Percentiles rank a stretch among this genome's conserved stretches.
Conservation (phyloP, 2,797 vertebrate species). For the Gymnocypris eckloni region DNA sequence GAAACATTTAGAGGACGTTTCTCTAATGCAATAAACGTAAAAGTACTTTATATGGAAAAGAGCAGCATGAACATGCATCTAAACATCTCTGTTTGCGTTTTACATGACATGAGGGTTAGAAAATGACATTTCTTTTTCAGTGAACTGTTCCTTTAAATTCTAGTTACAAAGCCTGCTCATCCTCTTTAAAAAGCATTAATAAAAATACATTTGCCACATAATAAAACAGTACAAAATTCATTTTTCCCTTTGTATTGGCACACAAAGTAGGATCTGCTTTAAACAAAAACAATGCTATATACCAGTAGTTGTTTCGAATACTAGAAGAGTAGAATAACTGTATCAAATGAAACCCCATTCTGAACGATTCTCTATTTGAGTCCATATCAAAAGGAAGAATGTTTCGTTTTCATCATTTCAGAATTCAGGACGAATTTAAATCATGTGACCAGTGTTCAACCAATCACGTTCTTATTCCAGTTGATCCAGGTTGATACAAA, state of each 20-base stretch:
- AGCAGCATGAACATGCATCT: slow-evolving; percentile 13
- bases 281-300: slow-evolving; percentile 59
- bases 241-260: slow-evolving; percentile 69
- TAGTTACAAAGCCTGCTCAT: slow-evolving; percentile 40
- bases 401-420: slow-evolving; percentile 12
- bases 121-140: neutral
- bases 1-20: neutral
- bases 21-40: slow-evolving; percentile 20
- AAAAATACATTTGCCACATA: slow-evolving; percentile 77
- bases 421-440: neutral
- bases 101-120: neutral
- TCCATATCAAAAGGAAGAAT: slow-evolving; percentile 41
- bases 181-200: slow-evolving; percentile 67
- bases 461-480: slow-evolving; percentile 64
- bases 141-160: slow-evolving; percentile 33
- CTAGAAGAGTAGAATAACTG: slow-evolving; percentile 44
- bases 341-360: slow-evolving; percentile 33
- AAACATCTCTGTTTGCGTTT: neutral
- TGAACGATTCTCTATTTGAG: neutral
- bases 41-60: neutral
- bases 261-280: slow-evolving; percentile 64
- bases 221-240: slow-evolving; percentile 70
- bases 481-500: slow-evolving; percentile 64
- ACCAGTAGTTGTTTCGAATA: slow-evolving; percentile 71
- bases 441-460: slow-evolving; percentile 21